Evolutionary conservation across 2,113 vertebrate species (phyloP).

Genomic region (Pimephales promelas): DNA sequence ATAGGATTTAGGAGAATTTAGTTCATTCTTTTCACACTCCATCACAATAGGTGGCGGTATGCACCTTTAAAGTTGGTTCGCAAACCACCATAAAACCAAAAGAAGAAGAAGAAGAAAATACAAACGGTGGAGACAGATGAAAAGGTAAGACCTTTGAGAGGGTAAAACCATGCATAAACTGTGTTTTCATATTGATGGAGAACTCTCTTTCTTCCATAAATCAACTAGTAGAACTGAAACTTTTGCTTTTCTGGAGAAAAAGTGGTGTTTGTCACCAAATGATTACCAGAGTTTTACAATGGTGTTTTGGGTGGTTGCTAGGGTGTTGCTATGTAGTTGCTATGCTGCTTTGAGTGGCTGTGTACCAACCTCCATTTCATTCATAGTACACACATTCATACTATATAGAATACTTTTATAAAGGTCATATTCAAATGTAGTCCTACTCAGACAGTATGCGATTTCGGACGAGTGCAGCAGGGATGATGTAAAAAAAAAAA

Average conservation of each 20-base stretch:
- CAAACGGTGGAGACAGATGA: slow-evolving; percentile 27
- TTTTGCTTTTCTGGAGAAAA: not conserved
- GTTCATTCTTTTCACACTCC: too few species aligned
- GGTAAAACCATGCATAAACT: not conserved
- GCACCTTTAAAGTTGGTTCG: too few species aligned
- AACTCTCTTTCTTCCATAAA: not conserved
- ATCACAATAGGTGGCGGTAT: too few species aligned
- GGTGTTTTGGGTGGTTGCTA: not conserved
- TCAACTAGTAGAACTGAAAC: not conserved
- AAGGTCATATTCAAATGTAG: too few species aligned
- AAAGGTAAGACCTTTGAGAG: slow-evolving; percentile 31
- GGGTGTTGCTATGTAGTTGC: not conserved
- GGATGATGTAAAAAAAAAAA: too few species aligned
- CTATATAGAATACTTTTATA: too few species aligned
- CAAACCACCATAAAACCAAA: too few species aligned
- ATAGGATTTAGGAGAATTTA: too few species aligned
- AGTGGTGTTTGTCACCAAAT: not conserved
- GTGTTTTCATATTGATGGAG: not conserved
- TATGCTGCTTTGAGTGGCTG: not conserved
- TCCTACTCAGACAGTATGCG: too few species aligned
- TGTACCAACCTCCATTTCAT: too few species aligned
- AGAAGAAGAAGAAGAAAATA: slow-evolving; percentile 1
- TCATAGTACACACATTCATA: too few species aligned
- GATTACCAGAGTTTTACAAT: not conserved
- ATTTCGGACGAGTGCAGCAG: too few species aligned